Percentiles rank a stretch among this genome's conserved stretches.
These are phyloP conservation scores for Sinodicranocentrus sp. DNA, from an alignment of 2,888 invertebrate species.

Conservation along the genomic window DNA sequence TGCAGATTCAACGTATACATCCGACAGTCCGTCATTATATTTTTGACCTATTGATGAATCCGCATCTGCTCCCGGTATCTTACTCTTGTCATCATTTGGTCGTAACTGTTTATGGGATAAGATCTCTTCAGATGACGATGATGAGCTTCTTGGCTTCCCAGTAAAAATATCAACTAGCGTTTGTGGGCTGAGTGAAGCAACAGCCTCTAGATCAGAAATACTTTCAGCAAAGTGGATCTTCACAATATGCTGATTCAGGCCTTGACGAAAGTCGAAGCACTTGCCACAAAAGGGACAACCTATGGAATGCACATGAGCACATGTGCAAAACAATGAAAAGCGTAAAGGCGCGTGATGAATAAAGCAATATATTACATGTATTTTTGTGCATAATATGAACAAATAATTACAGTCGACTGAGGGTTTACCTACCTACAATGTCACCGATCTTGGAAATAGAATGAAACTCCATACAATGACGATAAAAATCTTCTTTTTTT, in stretches of 20 bases:
- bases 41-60: no score
- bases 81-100: background rate
- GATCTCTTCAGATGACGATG: slow-evolving; percentile 8
- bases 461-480: slow-evolving; percentile 40
- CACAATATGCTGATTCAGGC: slow-evolving; percentile 63
- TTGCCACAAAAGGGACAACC: slow-evolving; percentile 56
- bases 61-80: no score
- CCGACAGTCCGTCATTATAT: no score
- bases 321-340: no score
- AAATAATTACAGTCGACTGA: no score
- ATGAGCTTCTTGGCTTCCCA: slow-evolving; percentile 40
- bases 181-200: slow-evolving; percentile 30
- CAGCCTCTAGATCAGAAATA: slow-evolving; percentile 13
- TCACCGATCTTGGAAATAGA: slow-evolving; percentile 27
- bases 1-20: no score
- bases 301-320: background rate
- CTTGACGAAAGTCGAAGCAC: slow-evolving; percentile 61
- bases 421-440: slow-evolving; percentile 25
- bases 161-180: slow-evolving; percentile 56
- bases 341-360: no score
- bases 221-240: slow-evolving; percentile 60
- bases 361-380: no score
- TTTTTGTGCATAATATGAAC: no score
- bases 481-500: slow-evolving; percentile 48
- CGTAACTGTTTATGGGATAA: background rate